Conservation (phyloP, 2,888 invertebrate species). For the Lysandra coridon region DNA sequence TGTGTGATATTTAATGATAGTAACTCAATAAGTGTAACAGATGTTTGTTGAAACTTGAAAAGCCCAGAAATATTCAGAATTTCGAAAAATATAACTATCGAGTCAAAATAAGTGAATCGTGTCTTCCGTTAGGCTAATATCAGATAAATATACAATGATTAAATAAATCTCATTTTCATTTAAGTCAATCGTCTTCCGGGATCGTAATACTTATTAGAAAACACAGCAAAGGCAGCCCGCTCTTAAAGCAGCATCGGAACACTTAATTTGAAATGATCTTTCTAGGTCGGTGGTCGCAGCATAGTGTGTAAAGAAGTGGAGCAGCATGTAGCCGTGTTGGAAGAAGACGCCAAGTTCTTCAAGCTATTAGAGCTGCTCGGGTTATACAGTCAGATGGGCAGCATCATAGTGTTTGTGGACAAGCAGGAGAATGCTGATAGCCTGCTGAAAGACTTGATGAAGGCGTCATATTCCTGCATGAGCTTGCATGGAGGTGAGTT, state of each 20-base stretch:
- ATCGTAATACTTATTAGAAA: too few relatives aligned
- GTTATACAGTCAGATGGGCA: conserved; percentile 94
- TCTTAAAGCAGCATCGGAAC: not conserved
- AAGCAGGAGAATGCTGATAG: conserved; percentile 99
- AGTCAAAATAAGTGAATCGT: too few relatives aligned
- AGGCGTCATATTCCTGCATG: conserved; percentile 97
- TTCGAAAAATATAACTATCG: too few relatives aligned
- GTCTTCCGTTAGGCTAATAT: too few relatives aligned
- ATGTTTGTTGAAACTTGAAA: too few relatives aligned
- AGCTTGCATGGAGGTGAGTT: conserved; percentile 93
- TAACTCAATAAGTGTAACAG: too few relatives aligned
- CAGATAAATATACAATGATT: too few relatives aligned
- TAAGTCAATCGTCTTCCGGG: too few relatives aligned
- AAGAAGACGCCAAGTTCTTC: conserved; percentile 98
- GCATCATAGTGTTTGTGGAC: conserved; percentile 98
- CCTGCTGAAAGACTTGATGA: conserved; percentile 95
- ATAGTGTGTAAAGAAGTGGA: conserved; percentile 99
- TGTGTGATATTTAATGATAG: too few relatives aligned
- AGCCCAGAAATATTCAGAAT: too few relatives aligned
- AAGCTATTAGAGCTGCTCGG: conserved; percentile 99
- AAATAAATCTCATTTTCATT: too few relatives aligned
- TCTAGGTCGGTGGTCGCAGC: conserved; percentile 93
- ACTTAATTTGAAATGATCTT: not conserved
- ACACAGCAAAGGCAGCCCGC: too few relatives aligned
- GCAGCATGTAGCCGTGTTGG: conserved; percentile 95